Evolutionary conservation across 2,888 invertebrate genomes (phyloP).

Genomic region (Drosophila picticornis): DNA sequence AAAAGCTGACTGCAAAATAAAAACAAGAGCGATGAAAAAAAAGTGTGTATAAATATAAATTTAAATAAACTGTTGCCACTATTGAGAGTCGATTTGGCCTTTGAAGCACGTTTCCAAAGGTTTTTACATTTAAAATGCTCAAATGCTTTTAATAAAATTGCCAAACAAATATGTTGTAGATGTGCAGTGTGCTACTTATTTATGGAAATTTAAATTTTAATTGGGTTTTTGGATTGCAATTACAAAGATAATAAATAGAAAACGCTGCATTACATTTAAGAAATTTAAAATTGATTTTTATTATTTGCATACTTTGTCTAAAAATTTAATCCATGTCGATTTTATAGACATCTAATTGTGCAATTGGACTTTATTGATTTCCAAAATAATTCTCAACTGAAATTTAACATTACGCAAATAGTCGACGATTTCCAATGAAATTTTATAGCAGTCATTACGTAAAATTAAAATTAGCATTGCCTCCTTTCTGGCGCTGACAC

Average conservation of each 20-base stretch:
- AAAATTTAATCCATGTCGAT: neutral
- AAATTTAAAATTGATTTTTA: neutral
- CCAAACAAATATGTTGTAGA: conserved; percentile 52
- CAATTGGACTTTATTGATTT: conserved; percentile 42
- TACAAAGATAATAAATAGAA: conserved; percentile 10
- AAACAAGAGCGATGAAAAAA: conserved; percentile 18
- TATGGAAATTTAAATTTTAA: conserved; percentile 57
- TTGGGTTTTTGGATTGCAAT: conserved; percentile 50
- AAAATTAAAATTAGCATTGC: conserved; percentile 50
- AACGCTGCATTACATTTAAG: neutral
- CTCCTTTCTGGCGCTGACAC: conserved; percentile 56
- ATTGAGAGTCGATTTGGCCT: conserved; percentile 48
- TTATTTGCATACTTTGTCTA: neutral
- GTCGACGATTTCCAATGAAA: conserved; percentile 51
- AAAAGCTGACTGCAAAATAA: conserved; percentile 34
- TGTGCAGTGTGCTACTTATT: conserved; percentile 38
- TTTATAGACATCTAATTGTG: neutral
- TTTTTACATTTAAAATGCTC: conserved; percentile 65
- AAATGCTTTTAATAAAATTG: conserved; percentile 66
- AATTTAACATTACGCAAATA: conserved; percentile 12
- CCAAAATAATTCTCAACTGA: neutral
- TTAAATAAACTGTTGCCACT: conserved; percentile 58
- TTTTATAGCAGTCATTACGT: conserved; percentile 41
- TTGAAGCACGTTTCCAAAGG: conserved; percentile 63
- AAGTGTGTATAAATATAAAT: conserved; percentile 50